A percentile compares a stretch with the other conserved stretches of the same genome.
Evolutionary conservation across 2,888 invertebrate species (phyloP).

Genomic region (Chymomyza procnemis): DNA sequence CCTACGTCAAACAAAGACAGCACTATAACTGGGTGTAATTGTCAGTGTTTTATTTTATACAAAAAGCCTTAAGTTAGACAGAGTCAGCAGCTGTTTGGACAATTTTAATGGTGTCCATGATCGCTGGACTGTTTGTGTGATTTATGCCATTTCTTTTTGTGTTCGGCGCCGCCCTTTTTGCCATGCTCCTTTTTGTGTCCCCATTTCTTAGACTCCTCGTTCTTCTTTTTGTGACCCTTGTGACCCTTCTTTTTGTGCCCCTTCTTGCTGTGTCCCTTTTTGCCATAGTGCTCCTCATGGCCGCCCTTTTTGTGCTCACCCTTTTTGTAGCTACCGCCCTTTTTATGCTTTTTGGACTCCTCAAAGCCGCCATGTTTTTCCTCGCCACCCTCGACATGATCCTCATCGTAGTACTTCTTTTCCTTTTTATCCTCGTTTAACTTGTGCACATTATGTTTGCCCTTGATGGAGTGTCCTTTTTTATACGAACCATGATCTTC

Average conservation of each 20-base stretch:
- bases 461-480: conserved; percentile 91
- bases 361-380: conserved; percentile 90
- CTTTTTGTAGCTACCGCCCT: conserved; percentile 89
- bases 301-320: conserved; percentile 89
- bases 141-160: conserved; percentile 87
- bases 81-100: neutral
- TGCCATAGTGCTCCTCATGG: conserved; percentile 88
- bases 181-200: conserved; percentile 86
- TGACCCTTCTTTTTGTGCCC: conserved; percentile 89
- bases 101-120: conserved; percentile 51
- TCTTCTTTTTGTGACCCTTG: conserved; percentile 88
- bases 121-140: conserved; percentile 80
- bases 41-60: conserved; percentile 32
- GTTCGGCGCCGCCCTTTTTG: conserved; percentile 89
- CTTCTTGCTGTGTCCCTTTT: conserved; percentile 89
- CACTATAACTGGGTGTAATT: neutral
- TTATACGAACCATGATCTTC: conserved; percentile 84
- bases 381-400: conserved; percentile 89
- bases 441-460: conserved; percentile 91
- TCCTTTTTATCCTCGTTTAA: conserved; percentile 91
- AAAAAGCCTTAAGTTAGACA: neutral
- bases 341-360: conserved; percentile 88
- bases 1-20: neutral
- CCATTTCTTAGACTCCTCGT: conserved; percentile 88
- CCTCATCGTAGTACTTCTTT: conserved; percentile 91